Conservation (phyloP, 2,797 vertebrate species). For the Pipistrellus kuhlii region DNA sequence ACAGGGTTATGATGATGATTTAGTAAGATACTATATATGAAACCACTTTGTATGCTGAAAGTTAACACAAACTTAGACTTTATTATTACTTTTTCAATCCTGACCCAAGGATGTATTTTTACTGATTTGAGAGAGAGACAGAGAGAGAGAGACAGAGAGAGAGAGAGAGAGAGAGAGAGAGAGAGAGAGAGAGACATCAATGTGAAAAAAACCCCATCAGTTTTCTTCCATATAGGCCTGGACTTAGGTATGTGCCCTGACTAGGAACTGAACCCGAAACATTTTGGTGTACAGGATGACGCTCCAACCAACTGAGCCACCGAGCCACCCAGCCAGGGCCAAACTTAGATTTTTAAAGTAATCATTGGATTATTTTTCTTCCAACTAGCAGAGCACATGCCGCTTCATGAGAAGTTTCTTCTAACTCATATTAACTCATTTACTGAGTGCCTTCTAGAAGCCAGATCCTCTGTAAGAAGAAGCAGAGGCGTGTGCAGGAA, state of each 20-base stretch:
- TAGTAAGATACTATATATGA: background rate
- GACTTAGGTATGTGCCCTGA: background rate
- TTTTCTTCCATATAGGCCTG: background rate
- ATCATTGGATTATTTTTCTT: background rate
- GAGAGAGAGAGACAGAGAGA: background rate
- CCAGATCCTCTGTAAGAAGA: background rate
- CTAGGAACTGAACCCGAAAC: background rate
- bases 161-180: background rate
- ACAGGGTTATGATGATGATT: background rate
- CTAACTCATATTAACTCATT: background rate
- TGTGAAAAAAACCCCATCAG: background rate
- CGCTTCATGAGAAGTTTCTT: background rate
- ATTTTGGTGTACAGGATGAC: background rate
- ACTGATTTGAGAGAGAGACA: background rate
- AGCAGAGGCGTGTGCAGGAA: background rate
- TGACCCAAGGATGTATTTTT: background rate
- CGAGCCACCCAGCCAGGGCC: background rate
- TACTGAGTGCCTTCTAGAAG: background rate
- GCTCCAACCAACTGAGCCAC: background rate
- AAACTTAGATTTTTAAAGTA: slow-evolving; percentile 14
- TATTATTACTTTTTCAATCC: background rate
- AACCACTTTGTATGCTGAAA: background rate
- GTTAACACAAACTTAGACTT: background rate
- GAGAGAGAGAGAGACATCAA: background rate
- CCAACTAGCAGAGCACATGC: background rate